A percentile compares a stretch with the other conserved stretches of the same genome.
phyloP scores from a whole-genome alignment of 2,113 vertebrate species.

The Cygnus atratus region DNA sequence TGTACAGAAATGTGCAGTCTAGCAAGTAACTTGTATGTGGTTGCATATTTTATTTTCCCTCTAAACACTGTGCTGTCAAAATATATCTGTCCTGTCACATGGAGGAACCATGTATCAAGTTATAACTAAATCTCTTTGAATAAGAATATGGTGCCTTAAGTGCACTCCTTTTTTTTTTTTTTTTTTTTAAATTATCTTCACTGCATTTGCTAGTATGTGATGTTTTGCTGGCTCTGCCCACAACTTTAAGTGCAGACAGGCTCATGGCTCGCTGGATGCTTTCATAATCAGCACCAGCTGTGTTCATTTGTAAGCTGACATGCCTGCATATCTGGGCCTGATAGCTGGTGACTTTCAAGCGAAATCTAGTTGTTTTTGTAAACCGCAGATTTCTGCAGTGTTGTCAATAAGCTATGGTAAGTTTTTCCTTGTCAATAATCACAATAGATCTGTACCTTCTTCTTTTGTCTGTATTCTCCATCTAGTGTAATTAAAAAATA shows the following conservation, averaged over 20 bases:
- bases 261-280: background rate
- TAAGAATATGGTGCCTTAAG: background rate
- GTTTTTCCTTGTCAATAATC: background rate
- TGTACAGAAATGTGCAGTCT: constrained; percentile 19
- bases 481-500: background rate
- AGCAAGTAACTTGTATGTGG: constrained; percentile 41
- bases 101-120: background rate
- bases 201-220: background rate
- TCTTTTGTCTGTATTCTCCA: background rate
- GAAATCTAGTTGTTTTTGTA: background rate
- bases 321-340: background rate
- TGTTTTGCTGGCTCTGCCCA: background rate
- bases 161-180: background rate
- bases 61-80: constrained; percentile 18
- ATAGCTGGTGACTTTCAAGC: background rate
- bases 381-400: background rate
- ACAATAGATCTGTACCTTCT: background rate
- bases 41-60: constrained; percentile 53
- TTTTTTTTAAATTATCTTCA: background rate
- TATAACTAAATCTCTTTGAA: background rate
- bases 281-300: background rate
- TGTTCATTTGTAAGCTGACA: background rate
- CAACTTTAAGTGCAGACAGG: background rate
- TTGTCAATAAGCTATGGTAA: background rate
- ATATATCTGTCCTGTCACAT: background rate